A percentile compares a stretch with the other conserved stretches of the same genome.
Conservation (phyloP, 2,888 invertebrate genomes). For the Orthosia gothica region DNA sequence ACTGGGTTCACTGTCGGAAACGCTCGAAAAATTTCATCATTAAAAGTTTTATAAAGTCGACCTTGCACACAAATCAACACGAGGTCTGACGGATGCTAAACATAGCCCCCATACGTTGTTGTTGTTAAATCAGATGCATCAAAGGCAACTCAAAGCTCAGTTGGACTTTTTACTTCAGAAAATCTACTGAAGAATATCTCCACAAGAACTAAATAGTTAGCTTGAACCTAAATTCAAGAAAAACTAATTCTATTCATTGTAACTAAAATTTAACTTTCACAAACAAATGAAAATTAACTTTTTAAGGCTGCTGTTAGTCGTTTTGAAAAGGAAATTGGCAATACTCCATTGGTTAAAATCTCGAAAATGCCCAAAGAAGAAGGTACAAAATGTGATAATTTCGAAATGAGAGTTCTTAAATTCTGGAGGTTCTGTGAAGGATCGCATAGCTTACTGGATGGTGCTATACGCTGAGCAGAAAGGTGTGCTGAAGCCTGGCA, state of each 20-base stretch:
- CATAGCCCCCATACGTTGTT: constrained; percentile 94
- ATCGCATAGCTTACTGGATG: constrained; percentile 98
- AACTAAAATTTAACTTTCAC: constrained; percentile 2
- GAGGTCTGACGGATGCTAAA: constrained; percentile 96
- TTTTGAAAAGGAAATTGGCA: constrained; percentile 87
- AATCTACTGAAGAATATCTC: constrained; percentile 93
- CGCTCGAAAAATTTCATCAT: constrained; percentile 93
- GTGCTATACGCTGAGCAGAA: constrained; percentile 97
- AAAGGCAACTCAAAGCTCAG: constrained; percentile 88
- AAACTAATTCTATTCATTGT: constrained; percentile 4
- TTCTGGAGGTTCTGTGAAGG: constrained; percentile 98
- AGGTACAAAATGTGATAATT: no score
- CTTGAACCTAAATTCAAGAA: constrained; percentile 18
- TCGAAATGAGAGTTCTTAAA: constrained; percentile 86
- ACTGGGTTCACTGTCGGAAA: constrained; percentile 91
- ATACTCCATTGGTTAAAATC: constrained; percentile 93
- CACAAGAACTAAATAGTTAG: constrained; percentile 68
- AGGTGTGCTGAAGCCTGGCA: constrained; percentile 97
- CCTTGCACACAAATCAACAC: constrained; percentile 89
- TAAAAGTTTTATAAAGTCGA: constrained; percentile 94
- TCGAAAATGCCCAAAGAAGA: no score
- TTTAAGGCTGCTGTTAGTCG: not conserved
- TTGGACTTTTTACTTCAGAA: constrained; percentile 94
- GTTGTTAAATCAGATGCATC: constrained; percentile 87
- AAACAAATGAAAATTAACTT: constrained; percentile 3